These are phyloP conservation scores for Furnarius figulus DNA, from an alignment of 2,113 vertebrate species.

Conservation along the genomic window DNA sequence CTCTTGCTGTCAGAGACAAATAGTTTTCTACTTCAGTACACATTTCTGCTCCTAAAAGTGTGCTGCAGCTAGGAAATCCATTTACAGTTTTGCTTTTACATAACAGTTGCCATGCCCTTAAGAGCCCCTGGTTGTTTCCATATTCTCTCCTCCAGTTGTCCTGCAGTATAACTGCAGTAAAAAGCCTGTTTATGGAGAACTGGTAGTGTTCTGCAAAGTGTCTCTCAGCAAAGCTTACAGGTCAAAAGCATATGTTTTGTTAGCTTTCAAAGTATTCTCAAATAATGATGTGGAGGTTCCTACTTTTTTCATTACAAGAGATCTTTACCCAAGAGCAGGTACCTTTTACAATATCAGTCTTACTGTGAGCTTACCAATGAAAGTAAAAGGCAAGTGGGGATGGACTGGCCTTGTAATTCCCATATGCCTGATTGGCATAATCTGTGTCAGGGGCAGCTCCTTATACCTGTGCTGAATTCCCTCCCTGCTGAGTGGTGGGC, in stretches of 20 bases:
- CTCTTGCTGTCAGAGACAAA: constrained; percentile 24
- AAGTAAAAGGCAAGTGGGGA: not conserved
- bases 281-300: not conserved
- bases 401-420: not conserved
- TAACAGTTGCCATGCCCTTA: constrained; percentile 26
- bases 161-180: not conserved
- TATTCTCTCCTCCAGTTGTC: not conserved
- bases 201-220: not conserved
- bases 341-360: not conserved
- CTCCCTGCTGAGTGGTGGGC: not conserved
- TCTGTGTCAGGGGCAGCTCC: not conserved
- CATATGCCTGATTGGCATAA: not conserved
- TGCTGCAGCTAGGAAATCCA: constrained; percentile 37
- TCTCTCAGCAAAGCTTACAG: not conserved
- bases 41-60: not conserved
- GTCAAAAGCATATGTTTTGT: not conserved
- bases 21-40: constrained; percentile 39
- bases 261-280: not conserved
- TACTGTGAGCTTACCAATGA: not conserved
- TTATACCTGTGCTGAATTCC: not conserved
- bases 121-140: not conserved
- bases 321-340: not conserved
- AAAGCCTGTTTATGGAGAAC: not conserved
- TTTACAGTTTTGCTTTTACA: constrained; percentile 48
- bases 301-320: not conserved